Evolutionary conservation across 2,888 invertebrate species (phyloP).

Genomic region (Andrena minutula): DNA sequence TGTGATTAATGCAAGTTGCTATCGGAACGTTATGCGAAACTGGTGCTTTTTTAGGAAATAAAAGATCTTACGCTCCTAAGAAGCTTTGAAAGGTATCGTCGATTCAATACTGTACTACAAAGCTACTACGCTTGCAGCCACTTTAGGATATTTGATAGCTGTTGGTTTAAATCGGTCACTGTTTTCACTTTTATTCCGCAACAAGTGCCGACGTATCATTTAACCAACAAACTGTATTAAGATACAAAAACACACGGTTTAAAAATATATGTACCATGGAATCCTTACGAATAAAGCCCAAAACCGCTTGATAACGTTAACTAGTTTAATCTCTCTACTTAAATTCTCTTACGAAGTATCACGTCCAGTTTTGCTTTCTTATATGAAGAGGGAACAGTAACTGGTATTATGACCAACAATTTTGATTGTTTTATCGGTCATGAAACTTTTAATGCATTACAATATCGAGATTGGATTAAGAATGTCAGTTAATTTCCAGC

Average conservation of each 20-base stretch:
- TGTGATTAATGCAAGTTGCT: not conserved
- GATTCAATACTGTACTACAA: not conserved
- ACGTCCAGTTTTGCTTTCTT: conserved; percentile 12
- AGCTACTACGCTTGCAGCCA: not conserved
- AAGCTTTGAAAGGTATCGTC: not conserved
- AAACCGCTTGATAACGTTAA: conserved; percentile 24
- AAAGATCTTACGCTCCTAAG: not conserved
- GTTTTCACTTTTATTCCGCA: conserved; percentile 1
- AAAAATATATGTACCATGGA: conserved; percentile 36
- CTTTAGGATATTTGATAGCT: not conserved
- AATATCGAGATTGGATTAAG: conserved; percentile 39
- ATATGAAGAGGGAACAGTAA: conserved; percentile 11
- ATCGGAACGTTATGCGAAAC: not conserved
- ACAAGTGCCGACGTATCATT: conserved; percentile 21
- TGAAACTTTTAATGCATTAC: conserved; percentile 11
- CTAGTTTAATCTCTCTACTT: conserved; percentile 26
- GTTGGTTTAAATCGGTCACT: conserved; percentile 3
- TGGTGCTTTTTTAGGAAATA: conserved; percentile 4
- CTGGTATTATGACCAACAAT: conserved; percentile 20
- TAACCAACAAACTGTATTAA: conserved; percentile 17
- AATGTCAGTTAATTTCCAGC: conserved; percentile 1
- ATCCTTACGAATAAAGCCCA: conserved; percentile 36
- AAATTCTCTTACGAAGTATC: conserved; percentile 25
- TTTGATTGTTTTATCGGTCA: not conserved
- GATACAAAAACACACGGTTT: conserved; percentile 39